Evolutionary conservation across 2,888 invertebrate genomes (phyloP).

Genomic region (Peribatodes rhomboidaria): DNA sequence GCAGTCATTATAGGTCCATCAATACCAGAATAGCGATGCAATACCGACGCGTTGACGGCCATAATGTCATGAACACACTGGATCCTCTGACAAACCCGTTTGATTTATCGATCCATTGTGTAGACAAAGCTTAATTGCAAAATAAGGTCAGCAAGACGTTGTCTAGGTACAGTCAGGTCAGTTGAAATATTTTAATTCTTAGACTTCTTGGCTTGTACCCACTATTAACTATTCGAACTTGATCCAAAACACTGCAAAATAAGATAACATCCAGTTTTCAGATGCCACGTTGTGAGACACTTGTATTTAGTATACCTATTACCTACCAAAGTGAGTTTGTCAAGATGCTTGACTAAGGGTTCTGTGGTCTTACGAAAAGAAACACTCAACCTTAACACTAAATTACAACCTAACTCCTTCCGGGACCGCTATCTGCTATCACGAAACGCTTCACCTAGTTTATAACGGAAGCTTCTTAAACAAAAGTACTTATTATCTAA

Average conservation of each 20-base stretch:
- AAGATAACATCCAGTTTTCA: no score
- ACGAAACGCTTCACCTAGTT: no score
- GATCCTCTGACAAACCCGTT: slow-evolving; percentile 64
- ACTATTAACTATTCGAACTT: background rate
- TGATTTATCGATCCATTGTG: slow-evolving; percentile 77
- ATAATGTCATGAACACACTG: slow-evolving; percentile 39
- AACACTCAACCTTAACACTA: no score
- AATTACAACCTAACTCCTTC: no score
- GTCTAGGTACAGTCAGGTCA: slow-evolving; percentile 36
- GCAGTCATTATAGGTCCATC: slow-evolving; percentile 24
- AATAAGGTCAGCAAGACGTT: slow-evolving; percentile 65
- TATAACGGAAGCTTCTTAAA: no score
- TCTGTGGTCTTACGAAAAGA: no score
- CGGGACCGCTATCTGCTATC: no score
- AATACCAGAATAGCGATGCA: slow-evolving; percentile 30
- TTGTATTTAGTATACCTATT: no score
- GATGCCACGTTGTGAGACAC: no score
- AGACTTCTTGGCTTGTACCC: background rate
- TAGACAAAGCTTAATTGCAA: slow-evolving; percentile 67
- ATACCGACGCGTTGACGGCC: slow-evolving; percentile 27
- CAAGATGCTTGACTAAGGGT: no score
- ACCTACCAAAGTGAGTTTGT: no score
- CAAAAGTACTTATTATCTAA: no score
- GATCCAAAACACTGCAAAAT: background rate
- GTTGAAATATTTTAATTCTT: slow-evolving; percentile 1